These are phyloP conservation scores for Hyperopisus bebe DNA, from an alignment of 2,113 vertebrate species.

Conservation along the genomic window DNA sequence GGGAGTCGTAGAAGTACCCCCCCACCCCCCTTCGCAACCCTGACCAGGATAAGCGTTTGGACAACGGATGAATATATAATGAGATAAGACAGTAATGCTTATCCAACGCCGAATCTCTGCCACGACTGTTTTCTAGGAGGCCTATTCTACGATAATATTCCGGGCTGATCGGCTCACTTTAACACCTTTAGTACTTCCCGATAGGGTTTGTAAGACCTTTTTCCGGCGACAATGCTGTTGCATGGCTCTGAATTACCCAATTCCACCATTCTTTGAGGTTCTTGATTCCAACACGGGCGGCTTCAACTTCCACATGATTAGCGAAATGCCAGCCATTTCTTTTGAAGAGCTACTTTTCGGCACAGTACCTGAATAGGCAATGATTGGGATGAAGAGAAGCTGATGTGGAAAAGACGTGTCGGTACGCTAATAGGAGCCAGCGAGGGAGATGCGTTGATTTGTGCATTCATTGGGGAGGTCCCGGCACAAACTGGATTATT, in stretches of 20 bases:
- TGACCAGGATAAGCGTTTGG: neutral
- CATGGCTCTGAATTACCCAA: constrained; percentile 8
- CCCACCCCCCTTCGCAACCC: neutral
- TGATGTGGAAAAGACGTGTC: constrained; percentile 25
- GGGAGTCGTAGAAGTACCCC: neutral
- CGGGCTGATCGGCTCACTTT: neutral
- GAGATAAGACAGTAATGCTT: constrained; percentile 12
- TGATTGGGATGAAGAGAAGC: constrained; percentile 29
- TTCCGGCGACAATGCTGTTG: neutral
- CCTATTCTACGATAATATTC: neutral
- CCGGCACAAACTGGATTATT: neutral
- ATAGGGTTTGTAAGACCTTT: neutral
- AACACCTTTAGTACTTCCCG: constrained; percentile 1
- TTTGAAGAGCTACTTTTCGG: neutral
- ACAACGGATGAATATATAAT: neutral
- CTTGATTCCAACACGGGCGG: neutral
- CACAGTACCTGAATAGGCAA: constrained; percentile 32
- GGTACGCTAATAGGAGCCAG: constrained; percentile 23
- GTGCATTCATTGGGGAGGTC: constrained; percentile 13
- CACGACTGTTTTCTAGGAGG: neutral
- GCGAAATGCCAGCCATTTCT: constrained; percentile 20
- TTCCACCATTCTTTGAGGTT: neutral
- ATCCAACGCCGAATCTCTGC: neutral
- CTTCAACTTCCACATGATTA: constrained; percentile 25
- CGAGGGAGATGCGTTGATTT: constrained; percentile 32